Evolutionary conservation across 2,888 invertebrate genomes (phyloP).

Genomic region (Digitonthophagus gazella): DNA sequence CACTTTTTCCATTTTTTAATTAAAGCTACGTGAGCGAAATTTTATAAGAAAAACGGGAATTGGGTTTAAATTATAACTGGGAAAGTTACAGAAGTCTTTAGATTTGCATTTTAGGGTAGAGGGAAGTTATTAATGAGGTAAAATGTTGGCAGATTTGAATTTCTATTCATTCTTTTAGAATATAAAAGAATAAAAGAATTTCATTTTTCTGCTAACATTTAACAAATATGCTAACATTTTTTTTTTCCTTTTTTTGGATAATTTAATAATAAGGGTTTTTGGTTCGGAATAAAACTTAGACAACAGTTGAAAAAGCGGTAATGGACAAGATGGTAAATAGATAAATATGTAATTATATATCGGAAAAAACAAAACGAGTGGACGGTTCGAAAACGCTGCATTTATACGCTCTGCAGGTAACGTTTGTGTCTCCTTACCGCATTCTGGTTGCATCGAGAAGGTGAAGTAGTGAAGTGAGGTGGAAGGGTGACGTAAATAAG

Average conservation of each 20-base stretch:
- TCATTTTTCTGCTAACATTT: too few relatives aligned
- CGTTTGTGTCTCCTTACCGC: conserved; percentile 50
- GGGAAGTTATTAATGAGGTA: too few relatives aligned
- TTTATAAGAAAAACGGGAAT: too few relatives aligned
- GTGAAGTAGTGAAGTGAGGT: conserved; percentile 52
- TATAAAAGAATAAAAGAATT: too few relatives aligned
- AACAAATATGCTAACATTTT: too few relatives aligned
- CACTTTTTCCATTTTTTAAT: too few relatives aligned
- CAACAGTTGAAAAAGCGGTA: conserved; percentile 20
- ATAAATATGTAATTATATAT: conserved; percentile 4
- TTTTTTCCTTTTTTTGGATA: not conserved
- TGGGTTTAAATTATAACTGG: too few relatives aligned
- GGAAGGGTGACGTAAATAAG: conserved; percentile 50
- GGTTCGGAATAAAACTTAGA: conserved; percentile 25
- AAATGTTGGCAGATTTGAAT: too few relatives aligned
- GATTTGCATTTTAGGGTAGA: too few relatives aligned
- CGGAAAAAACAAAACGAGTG: conserved; percentile 17
- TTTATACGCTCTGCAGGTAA: conserved; percentile 34
- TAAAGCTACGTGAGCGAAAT: too few relatives aligned
- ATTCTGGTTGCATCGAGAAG: conserved; percentile 53
- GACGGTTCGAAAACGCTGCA: conserved; percentile 1
- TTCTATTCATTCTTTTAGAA: too few relatives aligned
- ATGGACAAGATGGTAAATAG: conserved; percentile 3
- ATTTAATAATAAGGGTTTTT: not conserved
- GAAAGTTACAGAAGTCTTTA: too few relatives aligned